Conservation (phyloP, 2,113 vertebrate genomes). For the Rhipidura dahli region DNA sequence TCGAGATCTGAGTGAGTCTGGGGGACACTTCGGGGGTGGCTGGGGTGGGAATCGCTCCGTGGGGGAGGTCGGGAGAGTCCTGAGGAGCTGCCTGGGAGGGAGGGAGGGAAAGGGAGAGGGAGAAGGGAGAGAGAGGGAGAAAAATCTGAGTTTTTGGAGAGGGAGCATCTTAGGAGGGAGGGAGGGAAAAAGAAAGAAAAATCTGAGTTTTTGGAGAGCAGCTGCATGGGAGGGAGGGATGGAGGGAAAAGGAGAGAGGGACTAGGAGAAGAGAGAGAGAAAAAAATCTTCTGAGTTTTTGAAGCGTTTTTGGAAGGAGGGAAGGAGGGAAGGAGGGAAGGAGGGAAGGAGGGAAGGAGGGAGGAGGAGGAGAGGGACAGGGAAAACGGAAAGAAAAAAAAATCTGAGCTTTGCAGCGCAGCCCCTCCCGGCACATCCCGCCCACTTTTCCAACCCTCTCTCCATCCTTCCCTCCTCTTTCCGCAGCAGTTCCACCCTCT, state of each 20-base stretch:
- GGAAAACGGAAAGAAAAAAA: too few relatives aligned
- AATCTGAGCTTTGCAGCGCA: fast-evolving
- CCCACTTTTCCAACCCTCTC: background rate
- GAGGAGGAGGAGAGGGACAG: background rate
- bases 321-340: background rate
- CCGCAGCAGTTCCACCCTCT: background rate
- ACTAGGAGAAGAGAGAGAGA: background rate
- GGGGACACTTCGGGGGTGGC: background rate
- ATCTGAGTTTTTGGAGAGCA: background rate
- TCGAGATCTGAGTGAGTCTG: background rate
- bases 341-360: too few relatives aligned
- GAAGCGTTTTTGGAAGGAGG: background rate
- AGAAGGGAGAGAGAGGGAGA: background rate
- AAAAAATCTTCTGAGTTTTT: background rate
- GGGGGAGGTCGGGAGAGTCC: background rate
- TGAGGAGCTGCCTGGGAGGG: background rate
- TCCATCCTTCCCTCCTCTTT: too few relatives aligned
- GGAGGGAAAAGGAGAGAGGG: background rate
- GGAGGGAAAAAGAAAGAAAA: background rate
- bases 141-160: background rate
- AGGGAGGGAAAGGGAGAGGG: background rate
- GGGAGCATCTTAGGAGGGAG: background rate
- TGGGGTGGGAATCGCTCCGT: background rate
- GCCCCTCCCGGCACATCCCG: background rate
- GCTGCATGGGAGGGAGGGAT: background rate